Evolutionary conservation across 37 sponge, comb jelly and placozoan species (phyloP).

Genomic region (Bolinopsis microptera): DNA sequence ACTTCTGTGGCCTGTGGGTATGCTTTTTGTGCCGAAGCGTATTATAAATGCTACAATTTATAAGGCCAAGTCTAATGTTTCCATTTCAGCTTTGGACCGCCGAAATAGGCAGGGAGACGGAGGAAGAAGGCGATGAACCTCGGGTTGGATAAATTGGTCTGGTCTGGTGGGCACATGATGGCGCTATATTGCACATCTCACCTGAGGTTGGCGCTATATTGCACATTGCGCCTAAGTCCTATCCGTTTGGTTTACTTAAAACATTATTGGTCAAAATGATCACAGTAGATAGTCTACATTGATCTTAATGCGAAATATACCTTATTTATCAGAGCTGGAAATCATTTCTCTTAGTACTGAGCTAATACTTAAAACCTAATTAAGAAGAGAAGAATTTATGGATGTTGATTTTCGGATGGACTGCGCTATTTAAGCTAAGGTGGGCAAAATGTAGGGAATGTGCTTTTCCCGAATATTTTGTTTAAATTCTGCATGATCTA

Average conservation of each 20-base stretch:
- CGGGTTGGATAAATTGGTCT: background rate
- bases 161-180: no score
- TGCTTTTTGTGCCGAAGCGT: no score
- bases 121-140: constrained; percentile 54
- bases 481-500: background rate
- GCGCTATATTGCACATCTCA: no score
- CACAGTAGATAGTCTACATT: background rate
- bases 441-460: no score
- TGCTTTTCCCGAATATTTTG: background rate
- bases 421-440: no score
- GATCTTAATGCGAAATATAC: background rate
- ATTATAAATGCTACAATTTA: no score
- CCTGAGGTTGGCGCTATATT: no score
- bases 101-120: constrained; percentile 44
- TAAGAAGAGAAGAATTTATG: no score
- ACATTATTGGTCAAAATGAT: background rate
- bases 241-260: background rate
- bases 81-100: constrained; percentile 68
- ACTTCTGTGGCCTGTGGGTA: no score
- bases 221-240: no score
- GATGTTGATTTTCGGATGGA: background rate
- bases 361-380: no score
- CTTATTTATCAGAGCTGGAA: background rate
- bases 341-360: background rate
- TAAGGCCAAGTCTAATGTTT: no score